Evolutionary conservation across 2,797 vertebrate species (phyloP).

Genomic region (Odontamblyopus rebecca): DNA sequence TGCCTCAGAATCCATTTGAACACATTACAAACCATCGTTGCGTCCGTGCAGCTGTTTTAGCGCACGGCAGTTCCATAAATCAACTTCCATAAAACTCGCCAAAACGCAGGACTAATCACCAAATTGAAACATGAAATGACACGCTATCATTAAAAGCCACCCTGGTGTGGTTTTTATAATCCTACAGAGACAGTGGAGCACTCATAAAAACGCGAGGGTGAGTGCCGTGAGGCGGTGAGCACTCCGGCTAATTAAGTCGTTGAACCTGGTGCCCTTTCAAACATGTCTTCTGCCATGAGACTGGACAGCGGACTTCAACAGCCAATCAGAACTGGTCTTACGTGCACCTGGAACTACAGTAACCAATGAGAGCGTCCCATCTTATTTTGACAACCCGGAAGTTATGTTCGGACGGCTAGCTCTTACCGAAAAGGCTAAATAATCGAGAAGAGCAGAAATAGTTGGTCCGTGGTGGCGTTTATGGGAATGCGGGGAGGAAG

Average conservation of each 20-base stretch:
- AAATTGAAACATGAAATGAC: conserved; percentile 64
- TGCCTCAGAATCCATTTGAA: conserved; percentile 33
- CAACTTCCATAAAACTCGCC: conserved; percentile 58
- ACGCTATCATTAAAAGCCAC: conserved; percentile 52
- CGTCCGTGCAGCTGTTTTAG: conserved; percentile 46
- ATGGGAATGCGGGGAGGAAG: conserved; percentile 64
- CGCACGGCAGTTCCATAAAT: conserved; percentile 53
- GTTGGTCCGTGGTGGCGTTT: conserved; percentile 29
- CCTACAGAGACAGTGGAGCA: conserved; percentile 51
- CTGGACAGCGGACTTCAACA: rapidly evolving
- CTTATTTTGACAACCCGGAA: conserved; percentile 39
- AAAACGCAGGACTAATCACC: conserved; percentile 66
- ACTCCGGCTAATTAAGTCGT: conserved; percentile 73
- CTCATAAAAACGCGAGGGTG: conserved; percentile 61
- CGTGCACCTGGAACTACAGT: background rate
- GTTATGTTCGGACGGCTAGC: conserved; percentile 19
- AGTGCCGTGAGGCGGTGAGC: conserved; percentile 51
- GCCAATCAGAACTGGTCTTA: conserved; percentile 55
- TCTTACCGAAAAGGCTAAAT: conserved; percentile 24
- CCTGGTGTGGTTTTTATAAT: conserved; percentile 52
- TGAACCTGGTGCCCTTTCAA: conserved; percentile 70
- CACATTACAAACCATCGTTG: conserved; percentile 22
- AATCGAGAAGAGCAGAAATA: conserved; percentile 49
- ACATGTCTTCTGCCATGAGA: conserved; percentile 55
- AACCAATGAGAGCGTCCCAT: conserved; percentile 48